These are phyloP conservation scores for Neodiprion virginianus DNA, from an alignment of 1,140 invertebrate species.

Conservation along the genomic window DNA sequence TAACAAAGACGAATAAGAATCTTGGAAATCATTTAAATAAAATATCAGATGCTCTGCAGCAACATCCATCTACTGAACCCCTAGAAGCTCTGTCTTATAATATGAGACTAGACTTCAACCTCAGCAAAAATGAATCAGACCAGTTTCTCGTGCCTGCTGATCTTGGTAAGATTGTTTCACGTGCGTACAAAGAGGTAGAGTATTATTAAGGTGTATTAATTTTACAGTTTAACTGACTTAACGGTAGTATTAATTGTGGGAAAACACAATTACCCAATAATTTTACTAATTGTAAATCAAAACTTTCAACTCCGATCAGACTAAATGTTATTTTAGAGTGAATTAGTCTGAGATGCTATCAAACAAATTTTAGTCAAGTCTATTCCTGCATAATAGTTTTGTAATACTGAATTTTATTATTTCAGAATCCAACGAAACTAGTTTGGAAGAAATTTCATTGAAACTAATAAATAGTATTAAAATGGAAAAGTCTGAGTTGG, in stretches of 20 bases:
- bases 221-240: conserved; percentile 54
- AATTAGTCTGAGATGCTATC: too few species aligned
- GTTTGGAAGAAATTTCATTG: conserved; percentile 79
- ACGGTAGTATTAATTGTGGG: conserved; percentile 68
- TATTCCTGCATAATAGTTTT: conserved; percentile 13
- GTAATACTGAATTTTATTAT: conserved; percentile 43
- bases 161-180: conserved; percentile 38
- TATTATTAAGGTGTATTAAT: not conserved
- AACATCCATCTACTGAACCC: conserved; percentile 45
- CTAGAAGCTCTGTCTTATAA: conserved; percentile 43
- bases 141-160: conserved; percentile 45
- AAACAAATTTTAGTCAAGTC: too few species aligned
- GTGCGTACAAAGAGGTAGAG: conserved; percentile 9
- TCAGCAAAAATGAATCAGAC: conserved; percentile 31
- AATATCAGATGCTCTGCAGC: conserved; percentile 61
- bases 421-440: conserved; percentile 62
- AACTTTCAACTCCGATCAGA: conserved; percentile 10
- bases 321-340: conserved; percentile 55
- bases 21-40: conserved; percentile 61
- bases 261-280: conserved; percentile 64
- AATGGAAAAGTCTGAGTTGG: conserved; percentile 71
- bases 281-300: conserved; percentile 44
- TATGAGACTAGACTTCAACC: conserved; percentile 35
- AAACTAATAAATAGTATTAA: conserved; percentile 73
- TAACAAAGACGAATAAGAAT: conserved; percentile 67